Evolutionary conservation across 37 sponge, comb jelly and placozoan species (phyloP), one percentile per base, ranked within the genome.

Genomic region (Cladorhizidae sp.): DNA sequence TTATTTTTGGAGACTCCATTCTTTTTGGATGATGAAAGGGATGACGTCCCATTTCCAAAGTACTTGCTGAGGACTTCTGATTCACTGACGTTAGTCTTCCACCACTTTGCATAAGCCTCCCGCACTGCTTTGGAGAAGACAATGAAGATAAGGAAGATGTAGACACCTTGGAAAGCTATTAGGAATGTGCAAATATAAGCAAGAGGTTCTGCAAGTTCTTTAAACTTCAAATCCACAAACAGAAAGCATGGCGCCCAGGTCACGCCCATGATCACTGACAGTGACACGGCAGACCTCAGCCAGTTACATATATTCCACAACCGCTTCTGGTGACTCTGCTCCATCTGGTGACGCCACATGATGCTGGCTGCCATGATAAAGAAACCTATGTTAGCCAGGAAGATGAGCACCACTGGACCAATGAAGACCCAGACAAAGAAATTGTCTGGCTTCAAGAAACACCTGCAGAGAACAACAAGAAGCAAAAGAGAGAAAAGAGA

Each of bases 251-350:
- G 20, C 20, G 85, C n/a, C 86, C 86, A 90, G 1, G 80, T 81
- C n/a, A 90, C 49, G 1, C 91, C 91, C 79, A 90, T 75, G 38
- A 85, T 62, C 54, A 85, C 57, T 0, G 72, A 26, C 40, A 90
- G 78, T 39, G 91, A 85, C 20, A 87, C 37, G 9, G 70, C 49
- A 15, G 69, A 76, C 50, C 69, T 87, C 29, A 86, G n/a, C 86
- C 86, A 86, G 41, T 73, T 39, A 6, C 86, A 29, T 3, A n/a
- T 35, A 3, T 61, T 38, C 39, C 20, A 29, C 29, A 40, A 32
- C 22, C 57, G 52, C n/a, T 2, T 56, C 45, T 76, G 26, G 67
- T 64, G 49, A 20, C 26, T n/a, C 33, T 42, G 67, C 39, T 25
- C 1, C 38, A 8, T 64, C 1, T 38, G 49, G 73, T 85, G 86